These are phyloP conservation scores for Microctonus brassicae DNA, from an alignment of 2,888 invertebrate genomes.

Conservation along the genomic window DNA sequence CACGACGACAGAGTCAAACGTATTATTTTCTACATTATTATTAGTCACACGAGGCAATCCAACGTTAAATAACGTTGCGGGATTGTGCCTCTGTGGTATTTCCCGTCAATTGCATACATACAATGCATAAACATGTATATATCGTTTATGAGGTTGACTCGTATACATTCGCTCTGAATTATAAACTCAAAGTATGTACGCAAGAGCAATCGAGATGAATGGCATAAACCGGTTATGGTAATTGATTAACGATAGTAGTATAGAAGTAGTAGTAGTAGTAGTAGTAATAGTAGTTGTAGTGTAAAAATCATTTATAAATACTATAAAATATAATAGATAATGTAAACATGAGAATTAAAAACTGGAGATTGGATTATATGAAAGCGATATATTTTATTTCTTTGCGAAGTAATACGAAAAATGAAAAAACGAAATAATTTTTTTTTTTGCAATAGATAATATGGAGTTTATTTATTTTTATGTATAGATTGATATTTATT, in stretches of 20 bases:
- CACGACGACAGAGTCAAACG: conserved; percentile 9
- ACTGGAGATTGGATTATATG: not conserved
- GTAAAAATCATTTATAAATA: not conserved
- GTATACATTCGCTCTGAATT: conserved; percentile 8
- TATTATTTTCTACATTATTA: conserved; percentile 19
- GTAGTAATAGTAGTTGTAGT: not conserved
- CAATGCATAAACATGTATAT: conserved; percentile 1
- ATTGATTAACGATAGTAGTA: not conserved
- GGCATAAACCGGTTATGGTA: conserved; percentile 24
- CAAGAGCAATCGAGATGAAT: conserved; percentile 25
- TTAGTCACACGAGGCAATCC: conserved; percentile 11
- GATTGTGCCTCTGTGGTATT: conserved; percentile 26
- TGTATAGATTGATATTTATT: too few species aligned
- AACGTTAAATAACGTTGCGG: conserved; percentile 20
- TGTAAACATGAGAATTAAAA: not conserved
- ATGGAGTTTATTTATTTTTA: too few species aligned
- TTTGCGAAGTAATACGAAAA: too few species aligned
- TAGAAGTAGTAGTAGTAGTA: not conserved
- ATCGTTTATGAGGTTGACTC: not conserved
- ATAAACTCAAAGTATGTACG: not conserved
- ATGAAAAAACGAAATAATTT: not conserved
- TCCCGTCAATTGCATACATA: conserved; percentile 20
- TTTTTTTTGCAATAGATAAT: too few species aligned
- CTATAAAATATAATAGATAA: not conserved
- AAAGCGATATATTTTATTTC: not conserved